These are phyloP conservation scores for Meles meles DNA, from an alignment of 2,113 vertebrate genomes.

Conservation along the genomic window DNA sequence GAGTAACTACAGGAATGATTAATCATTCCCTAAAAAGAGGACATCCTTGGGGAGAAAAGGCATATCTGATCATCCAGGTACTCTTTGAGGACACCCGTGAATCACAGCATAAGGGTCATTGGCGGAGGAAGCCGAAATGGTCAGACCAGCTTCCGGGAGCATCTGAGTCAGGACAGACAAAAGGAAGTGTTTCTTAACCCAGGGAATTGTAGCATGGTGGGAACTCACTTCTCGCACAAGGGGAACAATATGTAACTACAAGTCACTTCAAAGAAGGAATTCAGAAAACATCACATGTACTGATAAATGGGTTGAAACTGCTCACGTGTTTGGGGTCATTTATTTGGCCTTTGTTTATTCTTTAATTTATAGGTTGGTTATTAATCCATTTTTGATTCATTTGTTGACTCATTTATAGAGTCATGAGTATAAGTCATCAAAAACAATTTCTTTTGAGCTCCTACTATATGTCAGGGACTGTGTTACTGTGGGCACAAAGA, in stretches of 20 bases:
- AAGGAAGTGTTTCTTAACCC: background rate
- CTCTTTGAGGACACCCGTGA: background rate
- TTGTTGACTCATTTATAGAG: background rate
- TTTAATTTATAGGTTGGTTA: background rate
- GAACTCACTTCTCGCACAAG: constrained; percentile 13
- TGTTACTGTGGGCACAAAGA: background rate
- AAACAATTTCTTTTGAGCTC: background rate
- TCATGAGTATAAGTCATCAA: background rate
- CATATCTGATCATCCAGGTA: background rate
- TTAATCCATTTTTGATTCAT: background rate
- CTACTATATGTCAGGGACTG: background rate
- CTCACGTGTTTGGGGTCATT: background rate
- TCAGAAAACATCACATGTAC: background rate
- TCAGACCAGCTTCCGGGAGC: background rate
- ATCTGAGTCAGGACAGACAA: constrained; percentile 23
- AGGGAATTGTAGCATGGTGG: background rate
- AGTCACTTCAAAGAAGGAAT: background rate
- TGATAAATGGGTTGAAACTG: background rate
- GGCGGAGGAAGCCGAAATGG: background rate
- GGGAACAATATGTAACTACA: background rate
- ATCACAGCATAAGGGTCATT: background rate
- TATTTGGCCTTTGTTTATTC: background rate
- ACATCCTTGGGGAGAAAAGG: background rate
- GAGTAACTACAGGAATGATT: background rate
- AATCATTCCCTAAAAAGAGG: background rate